Evolutionary conservation across 2,113 vertebrate species (phyloP).

Genomic region (Grammomys dolichurus): DNA sequence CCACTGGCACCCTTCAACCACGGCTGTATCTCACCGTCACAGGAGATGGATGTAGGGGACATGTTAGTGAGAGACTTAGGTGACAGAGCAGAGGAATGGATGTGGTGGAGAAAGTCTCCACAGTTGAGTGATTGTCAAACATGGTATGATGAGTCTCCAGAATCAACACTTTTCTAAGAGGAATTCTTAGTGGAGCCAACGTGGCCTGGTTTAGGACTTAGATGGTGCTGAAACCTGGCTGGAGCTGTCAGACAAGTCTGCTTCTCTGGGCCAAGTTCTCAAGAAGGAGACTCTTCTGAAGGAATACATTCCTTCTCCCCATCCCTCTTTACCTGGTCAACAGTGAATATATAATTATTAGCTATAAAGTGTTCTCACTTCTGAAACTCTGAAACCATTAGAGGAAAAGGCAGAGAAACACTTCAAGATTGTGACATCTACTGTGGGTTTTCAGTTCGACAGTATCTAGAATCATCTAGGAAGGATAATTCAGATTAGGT

Average conservation of each 20-base stretch:
- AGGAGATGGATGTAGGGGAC: background rate
- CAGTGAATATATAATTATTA: background rate
- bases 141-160: background rate
- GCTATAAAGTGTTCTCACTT: background rate
- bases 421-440: background rate
- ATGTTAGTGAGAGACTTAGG: background rate
- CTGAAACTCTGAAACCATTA: background rate
- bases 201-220: background rate
- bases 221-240: background rate
- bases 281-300: background rate
- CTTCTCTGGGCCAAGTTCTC: background rate
- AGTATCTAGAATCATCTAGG: background rate
- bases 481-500: background rate
- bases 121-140: background rate
- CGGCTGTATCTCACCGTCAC: background rate
- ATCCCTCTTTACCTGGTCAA: background rate
- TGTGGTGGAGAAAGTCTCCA: background rate
- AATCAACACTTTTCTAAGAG: background rate
- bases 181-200: background rate
- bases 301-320: accelerated
- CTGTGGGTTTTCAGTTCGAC: background rate
- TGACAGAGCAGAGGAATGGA: background rate
- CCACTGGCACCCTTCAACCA: background rate
- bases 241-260: background rate
- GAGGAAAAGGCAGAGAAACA: background rate